phyloP scores from a whole-genome alignment of 2,797 vertebrate genomes.

The Girardinus metallicus region DNA sequence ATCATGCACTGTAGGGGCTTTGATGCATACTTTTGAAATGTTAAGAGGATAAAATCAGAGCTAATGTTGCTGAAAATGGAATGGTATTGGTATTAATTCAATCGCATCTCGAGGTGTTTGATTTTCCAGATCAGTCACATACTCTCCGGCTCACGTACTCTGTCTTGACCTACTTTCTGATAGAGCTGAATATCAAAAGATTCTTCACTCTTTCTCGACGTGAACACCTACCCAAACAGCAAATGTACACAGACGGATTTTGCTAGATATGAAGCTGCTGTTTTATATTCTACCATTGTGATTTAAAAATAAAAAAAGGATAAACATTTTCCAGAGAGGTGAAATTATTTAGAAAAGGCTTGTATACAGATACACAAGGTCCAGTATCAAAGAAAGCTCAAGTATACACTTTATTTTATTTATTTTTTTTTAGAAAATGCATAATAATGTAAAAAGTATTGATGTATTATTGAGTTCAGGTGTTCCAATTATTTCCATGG shows the following conservation, averaged over 20 bases:
- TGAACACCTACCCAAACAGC: neutral
- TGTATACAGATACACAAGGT: neutral
- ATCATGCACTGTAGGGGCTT: neutral
- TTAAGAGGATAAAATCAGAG: neutral
- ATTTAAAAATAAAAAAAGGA: neutral
- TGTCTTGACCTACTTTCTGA: constrained; percentile 8
- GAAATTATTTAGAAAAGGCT: neutral
- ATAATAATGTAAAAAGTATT: neutral
- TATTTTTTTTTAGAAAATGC: neutral
- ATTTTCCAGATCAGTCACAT: constrained; percentile 4
- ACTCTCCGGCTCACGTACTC: neutral
- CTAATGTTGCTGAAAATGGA: neutral
- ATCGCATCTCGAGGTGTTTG: neutral
- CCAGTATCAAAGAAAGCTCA: neutral
- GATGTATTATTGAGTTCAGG: neutral
- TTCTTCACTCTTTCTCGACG: neutral
- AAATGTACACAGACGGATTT: neutral
- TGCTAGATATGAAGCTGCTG: neutral
- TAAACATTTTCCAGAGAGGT: neutral
- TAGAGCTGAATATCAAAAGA: neutral
- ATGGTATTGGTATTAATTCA: neutral
- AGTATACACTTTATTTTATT: neutral
- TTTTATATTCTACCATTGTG: neutral
- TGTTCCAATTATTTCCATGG: neutral
- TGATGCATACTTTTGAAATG: neutral